Evolutionary conservation across 2,888 invertebrate species (phyloP), one percentile per base, ranked within the genome.

Genomic region (Eutolmus rufibarbis): DNA sequence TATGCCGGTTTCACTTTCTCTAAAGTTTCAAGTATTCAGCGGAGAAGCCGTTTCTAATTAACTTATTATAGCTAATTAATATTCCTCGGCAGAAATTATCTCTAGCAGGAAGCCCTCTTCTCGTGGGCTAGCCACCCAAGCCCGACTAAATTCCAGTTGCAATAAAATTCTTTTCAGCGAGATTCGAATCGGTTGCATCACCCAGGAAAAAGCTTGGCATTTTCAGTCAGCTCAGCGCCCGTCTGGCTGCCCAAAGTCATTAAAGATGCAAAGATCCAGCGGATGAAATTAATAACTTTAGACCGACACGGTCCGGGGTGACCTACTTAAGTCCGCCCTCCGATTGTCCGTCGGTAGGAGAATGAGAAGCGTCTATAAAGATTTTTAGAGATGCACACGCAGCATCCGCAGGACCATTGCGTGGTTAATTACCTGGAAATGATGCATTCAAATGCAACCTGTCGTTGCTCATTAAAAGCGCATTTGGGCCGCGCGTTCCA

Each of bases 381-480:
- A 66, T 66, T 66, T 19, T 34, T 19, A 46, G 43, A 46, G 34
- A 66, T 66, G 23, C 66, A 66, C 66, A 23, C 66, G 66, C 23
- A 66, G 23, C 28, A 66, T 66, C 66, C 28, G 66, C 2, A 66
- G 77, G 37, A 34, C 16, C 34, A 40, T 40, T 77, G 77, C 40
- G 77, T 40, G 3, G 31, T 7, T 77, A 77, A 77, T 77, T 77
- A 77, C 77, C 77, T 77, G 77, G 77, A 77, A 77, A 77, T 77
- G 34, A 31, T 40, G 77, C 77, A 77, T 77, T 77, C 31, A 77
- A 40, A 40, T 19, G 77, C 77, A 77, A 77, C 23, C 66, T 66
- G 66, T 28, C 12, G 66, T 2, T 28, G 12, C 23, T 19, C 77
- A 77, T 77, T 77, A 77, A 77, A 77, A 77, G 19, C 31, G 19